Evolutionary conservation across 1,140 invertebrate species (phyloP).

Genomic region (Nasonia longicornis): DNA sequence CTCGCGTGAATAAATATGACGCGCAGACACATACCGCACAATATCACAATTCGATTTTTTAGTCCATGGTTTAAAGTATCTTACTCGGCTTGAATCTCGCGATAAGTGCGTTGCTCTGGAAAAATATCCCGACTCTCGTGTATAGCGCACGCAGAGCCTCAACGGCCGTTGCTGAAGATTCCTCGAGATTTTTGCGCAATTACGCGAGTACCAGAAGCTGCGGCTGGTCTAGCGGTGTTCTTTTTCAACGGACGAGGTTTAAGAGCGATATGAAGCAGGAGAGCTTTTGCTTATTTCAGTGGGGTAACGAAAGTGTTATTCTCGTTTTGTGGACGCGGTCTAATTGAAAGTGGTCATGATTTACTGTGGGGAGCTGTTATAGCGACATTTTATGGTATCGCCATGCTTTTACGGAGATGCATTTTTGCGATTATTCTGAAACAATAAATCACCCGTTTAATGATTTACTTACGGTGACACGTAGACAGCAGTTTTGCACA

Average conservation of each 20-base stretch:
- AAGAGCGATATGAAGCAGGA: neutral
- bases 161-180: neutral
- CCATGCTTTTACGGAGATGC: neutral
- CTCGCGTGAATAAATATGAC: neutral
- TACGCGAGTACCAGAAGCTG: neutral
- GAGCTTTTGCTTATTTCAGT: neutral
- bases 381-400: neutral
- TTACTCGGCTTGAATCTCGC: neutral
- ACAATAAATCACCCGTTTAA: neutral
- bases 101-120: neutral
- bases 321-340: neutral
- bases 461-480: neutral
- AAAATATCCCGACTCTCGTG: neutral
- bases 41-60: neutral
- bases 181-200: constrained; percentile 11
- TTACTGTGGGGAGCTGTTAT: neutral
- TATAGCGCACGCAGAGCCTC: too few species aligned
- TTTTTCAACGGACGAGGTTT: neutral
- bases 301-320: neutral
- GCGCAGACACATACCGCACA: neutral
- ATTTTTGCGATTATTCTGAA: neutral
- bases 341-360: neutral
- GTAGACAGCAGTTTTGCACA: too few species aligned
- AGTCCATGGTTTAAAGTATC: neutral
- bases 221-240: neutral